Conservation (phyloP, 2,113 vertebrate species). For the Oncorhynchus kisutch region DNA sequence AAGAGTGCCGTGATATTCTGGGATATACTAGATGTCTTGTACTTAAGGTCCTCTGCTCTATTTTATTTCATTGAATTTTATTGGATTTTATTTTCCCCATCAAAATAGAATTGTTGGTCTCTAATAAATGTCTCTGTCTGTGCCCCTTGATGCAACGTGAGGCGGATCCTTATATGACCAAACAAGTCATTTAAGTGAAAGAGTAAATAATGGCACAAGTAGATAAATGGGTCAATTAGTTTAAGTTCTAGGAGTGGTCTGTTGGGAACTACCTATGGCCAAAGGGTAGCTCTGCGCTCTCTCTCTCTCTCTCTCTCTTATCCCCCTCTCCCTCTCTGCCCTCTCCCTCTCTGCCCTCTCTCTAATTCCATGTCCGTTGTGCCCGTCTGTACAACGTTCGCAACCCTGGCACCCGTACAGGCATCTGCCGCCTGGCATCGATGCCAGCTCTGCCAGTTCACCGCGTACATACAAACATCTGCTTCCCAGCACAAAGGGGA, state of each 20-base stretch:
- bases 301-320: neutral
- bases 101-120: conserved; percentile 36
- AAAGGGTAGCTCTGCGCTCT: conserved; percentile 77
- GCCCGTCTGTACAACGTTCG: conserved; percentile 87
- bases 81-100: neutral
- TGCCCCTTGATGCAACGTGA: conserved; percentile 59
- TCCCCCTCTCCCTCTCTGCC: conserved; percentile 19
- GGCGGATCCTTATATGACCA: conserved; percentile 68
- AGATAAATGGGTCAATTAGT: conserved; percentile 66
- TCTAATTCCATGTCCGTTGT: conserved; percentile 81
- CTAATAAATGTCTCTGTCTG: conserved; percentile 43
- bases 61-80: neutral
- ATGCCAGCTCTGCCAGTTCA: conserved; percentile 98
- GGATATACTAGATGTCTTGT: neutral
- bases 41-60: neutral
- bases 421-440: conserved; percentile 93
- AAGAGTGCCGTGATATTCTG: neutral
- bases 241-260: conserved; percentile 66
- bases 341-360: conserved; percentile 42
- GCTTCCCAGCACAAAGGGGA: conserved; percentile 89
- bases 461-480: conserved; percentile 97
- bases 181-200: conserved; percentile 73
- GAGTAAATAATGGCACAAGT: conserved; percentile 70
- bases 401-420: conserved; percentile 95
- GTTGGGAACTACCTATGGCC: conserved; percentile 88